A percentile compares a stretch with the other conserved stretches of the same genome.
These are phyloP conservation scores for Chelonus formosanus DNA, from an alignment of 2,888 invertebrate species.

Conservation along the genomic window DNA sequence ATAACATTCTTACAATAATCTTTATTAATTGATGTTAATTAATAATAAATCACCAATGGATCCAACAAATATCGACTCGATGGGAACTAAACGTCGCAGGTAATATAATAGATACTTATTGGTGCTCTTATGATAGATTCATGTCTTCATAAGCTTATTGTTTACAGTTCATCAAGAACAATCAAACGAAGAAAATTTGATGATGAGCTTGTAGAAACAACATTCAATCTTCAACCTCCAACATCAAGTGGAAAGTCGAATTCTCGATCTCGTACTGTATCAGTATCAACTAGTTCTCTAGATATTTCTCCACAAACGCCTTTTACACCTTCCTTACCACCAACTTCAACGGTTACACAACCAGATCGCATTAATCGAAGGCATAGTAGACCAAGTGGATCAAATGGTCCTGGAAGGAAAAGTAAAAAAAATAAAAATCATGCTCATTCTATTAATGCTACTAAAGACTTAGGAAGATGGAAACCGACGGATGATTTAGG, in stretches of 20 bases:
- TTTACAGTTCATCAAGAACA: constrained; percentile 85
- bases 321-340: constrained; percentile 53
- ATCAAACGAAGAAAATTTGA: constrained; percentile 96
- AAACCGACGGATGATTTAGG: constrained; percentile 97
- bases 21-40: constrained; percentile 5
- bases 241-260: constrained; percentile 56
- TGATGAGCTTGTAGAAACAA: constrained; percentile 90
- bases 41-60: constrained; percentile 56
- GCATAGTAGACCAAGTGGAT: constrained; percentile 57
- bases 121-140: too few relatives aligned
- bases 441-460: constrained; percentile 73
- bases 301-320: constrained; percentile 53
- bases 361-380: constrained; percentile 57
- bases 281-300: constrained; percentile 53
- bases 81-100: constrained; percentile 62
- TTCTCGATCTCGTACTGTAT: constrained; percentile 56
- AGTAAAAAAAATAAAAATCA: constrained; percentile 71
- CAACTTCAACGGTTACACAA: constrained; percentile 50
- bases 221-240: constrained; percentile 62
- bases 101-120: constrained; percentile 29
- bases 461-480: constrained; percentile 92
- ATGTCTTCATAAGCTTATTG: too few relatives aligned
- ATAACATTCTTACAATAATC: too few relatives aligned
- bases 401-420: constrained; percentile 58
- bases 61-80: constrained; percentile 53